Conservation (phyloP, 2,113 vertebrate species). For the Heterocephalus glaber region DNA sequence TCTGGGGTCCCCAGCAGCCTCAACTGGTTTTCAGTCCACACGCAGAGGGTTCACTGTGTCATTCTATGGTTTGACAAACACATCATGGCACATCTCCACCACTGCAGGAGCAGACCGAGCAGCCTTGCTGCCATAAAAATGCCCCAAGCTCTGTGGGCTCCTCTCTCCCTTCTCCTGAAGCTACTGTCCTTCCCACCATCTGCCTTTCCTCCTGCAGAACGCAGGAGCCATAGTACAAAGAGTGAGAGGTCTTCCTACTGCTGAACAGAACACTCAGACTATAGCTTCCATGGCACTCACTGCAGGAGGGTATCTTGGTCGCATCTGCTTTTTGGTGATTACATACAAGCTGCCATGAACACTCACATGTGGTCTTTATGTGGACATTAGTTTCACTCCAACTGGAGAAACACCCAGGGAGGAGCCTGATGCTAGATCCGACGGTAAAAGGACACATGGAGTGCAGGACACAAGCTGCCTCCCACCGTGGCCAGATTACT, state of each 20-base stretch:
- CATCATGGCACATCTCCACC: too few species aligned
- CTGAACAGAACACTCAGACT: not conserved
- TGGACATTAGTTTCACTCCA: fast-evolving
- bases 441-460: fast-evolving
- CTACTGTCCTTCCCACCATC: not conserved
- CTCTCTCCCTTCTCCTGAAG: not conserved
- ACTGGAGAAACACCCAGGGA: fast-evolving
- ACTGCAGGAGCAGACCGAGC: not conserved
- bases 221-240: too few species aligned
- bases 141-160: too few species aligned
- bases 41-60: not conserved
- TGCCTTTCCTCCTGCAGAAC: not conserved
- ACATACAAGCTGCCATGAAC: fast-evolving
- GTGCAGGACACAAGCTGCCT: not conserved
- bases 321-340: fast-evolving
- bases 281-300: fast-evolving
- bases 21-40: too few species aligned
- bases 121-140: not conserved
- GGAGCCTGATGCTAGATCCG: fast-evolving
- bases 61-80: not conserved
- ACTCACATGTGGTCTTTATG: fast-evolving
- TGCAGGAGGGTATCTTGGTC: fast-evolving
- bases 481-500: fast-evolving
- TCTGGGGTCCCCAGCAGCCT: not conserved
- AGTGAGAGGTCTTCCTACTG: not conserved